A percentile compares a stretch with the other conserved stretches of the same genome.
Conservation (phyloP, 2,113 vertebrate species). For the Malurus cyaneus region DNA sequence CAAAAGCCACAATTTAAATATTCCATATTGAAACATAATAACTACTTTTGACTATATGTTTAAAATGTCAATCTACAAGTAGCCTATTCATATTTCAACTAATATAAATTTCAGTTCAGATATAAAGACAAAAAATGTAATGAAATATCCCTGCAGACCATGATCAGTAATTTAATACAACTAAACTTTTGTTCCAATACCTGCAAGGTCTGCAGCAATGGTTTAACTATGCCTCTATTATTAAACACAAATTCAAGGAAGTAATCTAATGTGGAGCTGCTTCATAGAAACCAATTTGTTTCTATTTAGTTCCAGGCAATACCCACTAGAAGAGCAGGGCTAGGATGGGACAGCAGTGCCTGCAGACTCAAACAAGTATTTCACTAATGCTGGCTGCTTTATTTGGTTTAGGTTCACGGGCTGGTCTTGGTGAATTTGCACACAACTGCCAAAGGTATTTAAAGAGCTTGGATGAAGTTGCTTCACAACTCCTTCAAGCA, state of each 20-base stretch:
- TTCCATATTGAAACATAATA: background rate
- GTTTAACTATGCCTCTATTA: conserved; percentile 26
- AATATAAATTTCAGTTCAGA: background rate
- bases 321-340: accelerated
- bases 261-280: conserved; percentile 1
- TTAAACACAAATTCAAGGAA: conserved; percentile 42
- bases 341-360: background rate
- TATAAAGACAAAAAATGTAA: background rate
- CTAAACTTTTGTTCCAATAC: conserved; percentile 15
- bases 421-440: background rate
- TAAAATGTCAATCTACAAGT: background rate
- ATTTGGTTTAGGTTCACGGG: background rate
- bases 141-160: background rate
- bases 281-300: conserved; percentile 44
- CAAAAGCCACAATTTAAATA: background rate
- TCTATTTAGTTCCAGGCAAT: conserved; percentile 43
- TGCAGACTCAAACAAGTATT: background rate
- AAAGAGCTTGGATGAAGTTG: background rate
- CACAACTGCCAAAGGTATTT: background rate
- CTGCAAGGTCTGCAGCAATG: background rate
- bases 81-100: background rate
- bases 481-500: background rate
- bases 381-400: background rate
- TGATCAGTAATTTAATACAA: background rate
- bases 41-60: background rate